Evolutionary conservation across 2,888 invertebrate species (phyloP).

Genomic region (Hydroisotoma schaefferi): DNA sequence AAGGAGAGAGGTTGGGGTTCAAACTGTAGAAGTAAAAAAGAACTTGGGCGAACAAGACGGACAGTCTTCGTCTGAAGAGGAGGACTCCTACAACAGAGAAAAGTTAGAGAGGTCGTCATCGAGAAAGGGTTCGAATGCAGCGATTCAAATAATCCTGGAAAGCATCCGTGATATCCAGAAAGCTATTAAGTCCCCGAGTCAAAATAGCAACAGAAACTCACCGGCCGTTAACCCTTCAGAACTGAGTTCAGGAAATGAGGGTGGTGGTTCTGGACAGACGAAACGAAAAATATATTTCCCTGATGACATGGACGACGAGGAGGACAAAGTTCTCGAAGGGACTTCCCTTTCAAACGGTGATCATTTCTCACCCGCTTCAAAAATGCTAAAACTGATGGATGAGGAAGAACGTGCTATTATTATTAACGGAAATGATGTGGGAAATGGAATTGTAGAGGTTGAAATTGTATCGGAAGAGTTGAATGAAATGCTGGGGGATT

Average conservation of each 20-base stretch:
- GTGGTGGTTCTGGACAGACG: too few relatives aligned
- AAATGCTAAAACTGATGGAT: not conserved
- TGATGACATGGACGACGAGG: not conserved
- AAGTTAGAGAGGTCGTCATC: not conserved
- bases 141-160: not conserved
- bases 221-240: not conserved
- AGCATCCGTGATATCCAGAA: not conserved
- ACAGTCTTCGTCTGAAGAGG: not conserved
- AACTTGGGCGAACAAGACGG: not conserved
- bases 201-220: not conserved
- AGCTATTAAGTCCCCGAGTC: not conserved
- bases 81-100: too few relatives aligned
- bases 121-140: not conserved
- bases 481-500: not conserved
- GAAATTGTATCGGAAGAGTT: constrained; percentile 2
- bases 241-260: not conserved
- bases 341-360: not conserved
- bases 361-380: not conserved
- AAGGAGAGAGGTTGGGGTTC: not conserved
- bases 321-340: not conserved
- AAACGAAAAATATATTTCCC: too few relatives aligned
- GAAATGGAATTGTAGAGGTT: too few relatives aligned
- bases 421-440: not conserved
- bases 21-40: not conserved
- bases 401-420: not conserved